Evolutionary conservation across 2,113 vertebrate genomes (phyloP).

Genomic region (Aspiorhynchus laticeps): DNA sequence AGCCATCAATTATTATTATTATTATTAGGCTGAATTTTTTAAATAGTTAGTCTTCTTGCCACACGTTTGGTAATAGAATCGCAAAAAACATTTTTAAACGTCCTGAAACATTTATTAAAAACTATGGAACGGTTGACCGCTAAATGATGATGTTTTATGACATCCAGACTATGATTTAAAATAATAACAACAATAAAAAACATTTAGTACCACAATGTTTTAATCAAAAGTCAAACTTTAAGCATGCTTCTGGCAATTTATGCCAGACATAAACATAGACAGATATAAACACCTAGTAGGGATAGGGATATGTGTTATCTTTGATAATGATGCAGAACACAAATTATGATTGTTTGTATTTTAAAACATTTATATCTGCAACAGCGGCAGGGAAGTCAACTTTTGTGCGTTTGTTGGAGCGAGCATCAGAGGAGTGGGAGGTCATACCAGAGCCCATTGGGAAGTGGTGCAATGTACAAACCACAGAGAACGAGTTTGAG

Average conservation of each 20-base stretch:
- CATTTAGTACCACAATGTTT: background rate
- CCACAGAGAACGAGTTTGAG: slow-evolving; percentile 64
- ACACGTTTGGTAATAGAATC: background rate
- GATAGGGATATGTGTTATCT: background rate
- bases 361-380: background rate
- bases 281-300: background rate
- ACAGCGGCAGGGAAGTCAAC: slow-evolving; percentile 80
- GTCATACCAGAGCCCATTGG: slow-evolving; percentile 79
- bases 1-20: background rate
- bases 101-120: background rate
- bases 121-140: background rate
- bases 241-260: background rate
- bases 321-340: background rate
- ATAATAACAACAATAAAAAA: background rate
- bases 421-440: slow-evolving; percentile 76
- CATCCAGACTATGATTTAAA: background rate
- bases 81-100: background rate
- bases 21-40: background rate
- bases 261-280: background rate
- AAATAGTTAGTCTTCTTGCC: background rate
- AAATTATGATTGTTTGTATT: background rate
- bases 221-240: background rate
- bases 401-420: slow-evolving; percentile 73
- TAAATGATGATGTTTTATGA: background rate
- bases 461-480: slow-evolving; percentile 82